phyloP scores from a whole-genome alignment of 2,113 vertebrate species.

The Corythornis cristatus region DNA sequence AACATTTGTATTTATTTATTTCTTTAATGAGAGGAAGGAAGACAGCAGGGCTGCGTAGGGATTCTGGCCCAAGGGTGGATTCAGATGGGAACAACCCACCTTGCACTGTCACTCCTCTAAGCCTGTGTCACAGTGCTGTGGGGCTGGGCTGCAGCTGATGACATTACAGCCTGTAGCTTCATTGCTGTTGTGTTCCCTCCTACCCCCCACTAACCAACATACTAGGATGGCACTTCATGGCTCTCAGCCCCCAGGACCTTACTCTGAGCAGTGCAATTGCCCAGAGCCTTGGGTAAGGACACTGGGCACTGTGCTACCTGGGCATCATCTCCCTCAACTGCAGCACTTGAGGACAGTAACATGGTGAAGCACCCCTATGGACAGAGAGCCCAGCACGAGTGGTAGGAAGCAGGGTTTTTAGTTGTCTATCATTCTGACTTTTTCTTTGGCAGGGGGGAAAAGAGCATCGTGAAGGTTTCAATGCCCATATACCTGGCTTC shows the following conservation, averaged over 20 bases:
- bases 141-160: background rate
- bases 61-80: background rate
- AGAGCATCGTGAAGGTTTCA: background rate
- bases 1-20: background rate
- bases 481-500: background rate
- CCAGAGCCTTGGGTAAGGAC: background rate
- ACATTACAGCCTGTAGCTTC: background rate
- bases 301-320: background rate
- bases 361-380: background rate
- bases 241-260: background rate
- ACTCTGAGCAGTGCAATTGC: background rate
- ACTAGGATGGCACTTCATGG: accelerated
- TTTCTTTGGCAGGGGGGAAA: background rate
- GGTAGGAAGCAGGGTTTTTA: background rate
- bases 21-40: background rate
- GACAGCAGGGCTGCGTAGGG: background rate
- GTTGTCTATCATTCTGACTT: background rate
- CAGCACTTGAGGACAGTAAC: background rate
- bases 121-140: background rate
- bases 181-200: background rate
- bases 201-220: background rate
- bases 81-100: background rate
- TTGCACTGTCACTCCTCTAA: background rate
- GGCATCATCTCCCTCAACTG: background rate
- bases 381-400: background rate